Base-by-base conservation (phyloP, 2,797 vertebrate genomes). In the Phataginus tricuspis region DNA sequence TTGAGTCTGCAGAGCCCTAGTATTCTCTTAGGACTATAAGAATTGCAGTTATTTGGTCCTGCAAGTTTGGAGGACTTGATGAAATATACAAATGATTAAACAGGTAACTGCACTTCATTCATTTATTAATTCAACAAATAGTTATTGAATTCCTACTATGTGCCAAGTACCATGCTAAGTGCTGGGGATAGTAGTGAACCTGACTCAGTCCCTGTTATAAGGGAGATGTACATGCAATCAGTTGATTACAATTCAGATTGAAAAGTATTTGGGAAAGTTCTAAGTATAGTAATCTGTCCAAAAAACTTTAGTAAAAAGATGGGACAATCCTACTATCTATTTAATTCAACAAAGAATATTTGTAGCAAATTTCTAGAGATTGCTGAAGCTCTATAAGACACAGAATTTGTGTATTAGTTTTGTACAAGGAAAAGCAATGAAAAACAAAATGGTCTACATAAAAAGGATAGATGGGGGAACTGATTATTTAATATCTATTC, bases 401-500 rank as follows among this genome's bases (percentile, higher is more conserved):
- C 15, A 90, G 57, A n/a, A 42, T 80, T 82, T 82, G 57, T 53
- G 23, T 37, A 69, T 85, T 59, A 57, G 18, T 74, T n/a, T 84
- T 77, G 63, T 72, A 59, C 0, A 90, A n/a, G 25, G 15, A 87
- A 19, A 55, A 77, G 49, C 25, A 29, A 92, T 51, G 12, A 85
- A 90, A 95, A 78, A 16, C 19, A 77, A 88, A 87, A 68, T 59
- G 34, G 39, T 64, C 18, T 83, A 39, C 83, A 71, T 57, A 51
- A 72, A 83, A 69, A 39, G 82, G n/a, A 71, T 12, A 42, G 16
- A 78, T 23, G 66, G 23, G 1, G 51, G 29, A 90, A 42, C 51
- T 75, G 31, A 88, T 71, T 91, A 91, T 49, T 91, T 91, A 64
- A 45, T 69, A 78, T 37, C 94, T 94, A 94, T 86, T 92, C 45